phyloP scores from a whole-genome alignment of 2,888 invertebrate genomes.

The Tenthredo amoena region DNA sequence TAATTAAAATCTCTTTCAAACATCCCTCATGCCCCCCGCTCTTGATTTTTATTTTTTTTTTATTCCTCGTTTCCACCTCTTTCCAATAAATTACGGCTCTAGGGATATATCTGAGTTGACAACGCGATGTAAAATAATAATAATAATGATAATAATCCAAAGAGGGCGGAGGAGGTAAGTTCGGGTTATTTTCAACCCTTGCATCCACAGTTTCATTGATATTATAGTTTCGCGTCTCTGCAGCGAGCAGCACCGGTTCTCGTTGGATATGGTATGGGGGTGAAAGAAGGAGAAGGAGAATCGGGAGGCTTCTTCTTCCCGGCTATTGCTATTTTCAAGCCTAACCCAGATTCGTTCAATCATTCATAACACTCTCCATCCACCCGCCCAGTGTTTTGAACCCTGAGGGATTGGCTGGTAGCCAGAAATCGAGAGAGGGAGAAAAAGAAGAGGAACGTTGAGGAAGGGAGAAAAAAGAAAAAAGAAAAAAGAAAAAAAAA shows the following conservation, averaged over 20 bases:
- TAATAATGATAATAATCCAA: not conserved
- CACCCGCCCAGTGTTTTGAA: slow-evolving; percentile 36
- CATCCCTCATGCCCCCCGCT: not conserved
- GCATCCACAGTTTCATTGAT: slow-evolving; percentile 45
- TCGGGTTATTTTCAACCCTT: slow-evolving; percentile 14
- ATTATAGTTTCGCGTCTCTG: slow-evolving; percentile 19
- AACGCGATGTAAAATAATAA: not conserved
- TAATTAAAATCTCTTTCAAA: not conserved
- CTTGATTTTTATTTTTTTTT: not conserved
- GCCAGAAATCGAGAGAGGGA: slow-evolving; percentile 28
- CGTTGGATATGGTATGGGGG: not conserved
- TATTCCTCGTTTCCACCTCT: not conserved
- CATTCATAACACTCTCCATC: slow-evolving; percentile 51
- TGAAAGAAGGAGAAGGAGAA: not conserved
- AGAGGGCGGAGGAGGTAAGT: not conserved
- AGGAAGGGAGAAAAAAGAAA: not conserved
- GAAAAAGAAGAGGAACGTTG: not conserved
- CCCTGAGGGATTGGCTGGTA: slow-evolving; percentile 48
- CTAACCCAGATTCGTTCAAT: slow-evolving; percentile 53
- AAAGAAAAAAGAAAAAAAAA: not conserved
- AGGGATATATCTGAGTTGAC: slow-evolving; percentile 31
- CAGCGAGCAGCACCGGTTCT: not conserved
- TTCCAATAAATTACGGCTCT: slow-evolving; percentile 17
- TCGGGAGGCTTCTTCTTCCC: not conserved
- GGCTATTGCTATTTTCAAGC: slow-evolving; percentile 50